A percentile compares a stretch with the other conserved stretches of the same genome.
These are phyloP conservation scores for Siphonodentalium dalli DNA, from an alignment of 2,888 invertebrate species.

Conservation along the genomic window DNA sequence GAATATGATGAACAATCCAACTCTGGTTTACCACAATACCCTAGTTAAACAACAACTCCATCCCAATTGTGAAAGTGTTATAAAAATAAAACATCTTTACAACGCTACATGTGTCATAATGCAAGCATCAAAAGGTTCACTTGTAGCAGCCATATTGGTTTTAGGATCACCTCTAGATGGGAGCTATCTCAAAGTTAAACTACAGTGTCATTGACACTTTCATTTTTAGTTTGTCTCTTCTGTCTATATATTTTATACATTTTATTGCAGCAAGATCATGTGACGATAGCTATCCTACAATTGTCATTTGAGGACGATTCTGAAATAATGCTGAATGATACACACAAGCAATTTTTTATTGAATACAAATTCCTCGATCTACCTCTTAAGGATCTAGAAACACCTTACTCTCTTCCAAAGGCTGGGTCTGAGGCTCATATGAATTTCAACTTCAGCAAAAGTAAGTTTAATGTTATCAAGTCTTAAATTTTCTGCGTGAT, in stretches of 20 bases:
- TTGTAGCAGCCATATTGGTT: too few species aligned
- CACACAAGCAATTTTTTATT: constrained; percentile 63
- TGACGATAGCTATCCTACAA: constrained; percentile 56
- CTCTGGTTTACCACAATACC: too few species aligned
- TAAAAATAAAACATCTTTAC: too few species aligned
- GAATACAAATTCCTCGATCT: constrained; percentile 65
- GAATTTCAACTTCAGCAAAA: constrained; percentile 66
- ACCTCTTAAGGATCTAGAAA: constrained; percentile 64
- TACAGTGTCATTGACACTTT: not conserved
- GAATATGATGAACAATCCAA: too few species aligned
- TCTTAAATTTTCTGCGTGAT: not conserved
- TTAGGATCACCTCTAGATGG: too few species aligned
- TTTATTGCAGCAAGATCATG: constrained; percentile 46
- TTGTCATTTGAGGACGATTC: constrained; percentile 52
- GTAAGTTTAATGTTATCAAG: constrained; percentile 41
- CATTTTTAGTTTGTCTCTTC: not conserved
- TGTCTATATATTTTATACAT: not conserved
- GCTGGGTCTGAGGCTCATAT: constrained; percentile 60
- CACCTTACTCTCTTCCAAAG: constrained; percentile 66
- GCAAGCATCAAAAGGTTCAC: too few species aligned
- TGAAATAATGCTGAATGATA: constrained; percentile 45
- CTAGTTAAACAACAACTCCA: too few species aligned
- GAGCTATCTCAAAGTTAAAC: too few species aligned
- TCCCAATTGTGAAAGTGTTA: too few species aligned
- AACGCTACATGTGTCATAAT: too few species aligned